These are phyloP conservation scores for Drosophila sp. DNA, from an alignment of 1,140 invertebrate genomes.

Conservation along the genomic window DNA sequence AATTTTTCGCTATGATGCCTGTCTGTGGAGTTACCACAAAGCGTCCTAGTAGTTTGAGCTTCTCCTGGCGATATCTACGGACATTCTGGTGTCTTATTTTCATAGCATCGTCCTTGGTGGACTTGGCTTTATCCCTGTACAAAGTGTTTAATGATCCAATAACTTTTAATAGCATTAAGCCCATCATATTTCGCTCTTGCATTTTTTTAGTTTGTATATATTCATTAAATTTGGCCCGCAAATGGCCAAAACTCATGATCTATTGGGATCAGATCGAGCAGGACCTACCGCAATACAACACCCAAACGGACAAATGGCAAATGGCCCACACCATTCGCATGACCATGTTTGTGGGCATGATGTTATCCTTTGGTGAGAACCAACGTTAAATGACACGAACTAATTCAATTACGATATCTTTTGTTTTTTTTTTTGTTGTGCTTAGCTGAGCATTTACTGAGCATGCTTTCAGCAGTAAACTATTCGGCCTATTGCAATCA, in stretches of 20 bases:
- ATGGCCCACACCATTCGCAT: constrained; percentile 70
- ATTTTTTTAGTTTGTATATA: constrained; percentile 54
- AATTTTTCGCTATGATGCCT: constrained; percentile 82
- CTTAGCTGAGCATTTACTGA: constrained; percentile 71
- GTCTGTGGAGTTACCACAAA: constrained; percentile 62
- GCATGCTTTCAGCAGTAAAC: constrained; percentile 66
- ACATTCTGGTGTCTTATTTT: constrained; percentile 59
- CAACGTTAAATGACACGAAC: not conserved
- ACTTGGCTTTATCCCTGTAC: constrained; percentile 52
- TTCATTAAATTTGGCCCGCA: constrained; percentile 58
- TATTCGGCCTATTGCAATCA: constrained; percentile 62
- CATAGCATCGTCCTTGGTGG: constrained; percentile 40
- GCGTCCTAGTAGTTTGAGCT: constrained; percentile 63
- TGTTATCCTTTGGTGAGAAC: constrained; percentile 66
- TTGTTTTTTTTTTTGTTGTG: not conserved
- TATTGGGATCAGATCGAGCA: constrained; percentile 70
- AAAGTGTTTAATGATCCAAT: constrained; percentile 63
- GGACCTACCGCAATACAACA: constrained; percentile 63
- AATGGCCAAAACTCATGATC: constrained; percentile 77
- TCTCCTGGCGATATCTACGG: constrained; percentile 68
- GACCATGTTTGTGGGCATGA: constrained; percentile 73
- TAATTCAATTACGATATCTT: not conserved
- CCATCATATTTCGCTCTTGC: constrained; percentile 68
- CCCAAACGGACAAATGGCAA: constrained; percentile 59
- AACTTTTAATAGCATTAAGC: constrained; percentile 75